Evolutionary conservation across 1,140 invertebrate genomes (phyloP).

Genomic region (Zaprionus taronus): DNA sequence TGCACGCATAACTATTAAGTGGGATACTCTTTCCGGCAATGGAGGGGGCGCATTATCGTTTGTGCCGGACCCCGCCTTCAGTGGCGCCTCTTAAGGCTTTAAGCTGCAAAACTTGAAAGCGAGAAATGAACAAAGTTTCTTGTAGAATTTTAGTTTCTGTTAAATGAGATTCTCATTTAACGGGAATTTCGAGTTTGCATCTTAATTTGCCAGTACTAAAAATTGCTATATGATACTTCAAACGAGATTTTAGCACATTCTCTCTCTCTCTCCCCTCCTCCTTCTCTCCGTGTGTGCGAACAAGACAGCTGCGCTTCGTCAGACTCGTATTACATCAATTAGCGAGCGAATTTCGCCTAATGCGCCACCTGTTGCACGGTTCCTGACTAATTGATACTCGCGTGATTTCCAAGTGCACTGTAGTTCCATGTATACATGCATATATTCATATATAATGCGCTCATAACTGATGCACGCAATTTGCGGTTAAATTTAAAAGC

Average conservation of each 20-base stretch:
- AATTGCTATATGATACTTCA: slow-evolving; percentile 8
- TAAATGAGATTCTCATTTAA: neutral
- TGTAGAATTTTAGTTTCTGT: neutral
- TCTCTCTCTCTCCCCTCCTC: neutral
- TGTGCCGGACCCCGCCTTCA: slow-evolving; percentile 5
- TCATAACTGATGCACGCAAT: slow-evolving; percentile 68
- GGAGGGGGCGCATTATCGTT: slow-evolving; percentile 61
- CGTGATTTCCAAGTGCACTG: slow-evolving; percentile 65
- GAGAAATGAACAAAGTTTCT: neutral
- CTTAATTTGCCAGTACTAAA: neutral
- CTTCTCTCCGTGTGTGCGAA: neutral
- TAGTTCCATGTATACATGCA: neutral
- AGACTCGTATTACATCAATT: slow-evolving; percentile 9
- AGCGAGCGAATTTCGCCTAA: neutral
- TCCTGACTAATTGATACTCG: slow-evolving; percentile 34
- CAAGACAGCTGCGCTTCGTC: neutral
- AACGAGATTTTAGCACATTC: neutral
- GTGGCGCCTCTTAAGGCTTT: neutral
- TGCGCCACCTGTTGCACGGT: slow-evolving; percentile 61
- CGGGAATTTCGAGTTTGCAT: neutral
- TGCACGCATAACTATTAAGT: slow-evolving; percentile 82
- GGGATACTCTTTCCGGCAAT: slow-evolving; percentile 51
- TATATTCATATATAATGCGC: slow-evolving; percentile 43
- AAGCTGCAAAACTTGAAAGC: slow-evolving; percentile 18
- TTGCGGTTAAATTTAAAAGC: slow-evolving; percentile 16